These are phyloP conservation scores for Thunnus thynnus DNA, from an alignment of 2,113 vertebrate species.

Conservation along the genomic window DNA sequence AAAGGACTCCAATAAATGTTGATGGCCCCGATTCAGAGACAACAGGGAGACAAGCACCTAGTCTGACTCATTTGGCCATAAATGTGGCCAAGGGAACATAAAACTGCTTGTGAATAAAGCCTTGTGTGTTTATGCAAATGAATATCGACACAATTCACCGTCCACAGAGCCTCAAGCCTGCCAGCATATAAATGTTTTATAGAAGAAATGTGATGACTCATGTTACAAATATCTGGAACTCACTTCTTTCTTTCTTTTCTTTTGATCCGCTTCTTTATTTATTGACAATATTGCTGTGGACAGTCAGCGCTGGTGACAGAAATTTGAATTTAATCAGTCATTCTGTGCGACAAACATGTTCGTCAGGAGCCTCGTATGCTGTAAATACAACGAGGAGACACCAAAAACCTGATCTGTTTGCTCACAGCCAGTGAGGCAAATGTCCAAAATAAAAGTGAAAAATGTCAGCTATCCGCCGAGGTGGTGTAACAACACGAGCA, in stretches of 20 bases:
- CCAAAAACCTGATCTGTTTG: neutral
- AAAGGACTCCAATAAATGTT: constrained; percentile 50
- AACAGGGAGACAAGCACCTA: constrained; percentile 14
- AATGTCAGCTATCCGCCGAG: neutral
- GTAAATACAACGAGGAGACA: too few relatives aligned
- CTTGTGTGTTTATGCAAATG: neutral
- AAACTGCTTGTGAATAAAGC: constrained; percentile 23
- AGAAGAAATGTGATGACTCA: neutral
- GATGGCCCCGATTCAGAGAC: constrained; percentile 22
- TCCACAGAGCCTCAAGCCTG: neutral
- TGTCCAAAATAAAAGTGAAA: neutral
- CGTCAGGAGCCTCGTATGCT: too few relatives aligned
- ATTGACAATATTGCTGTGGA: too few relatives aligned
- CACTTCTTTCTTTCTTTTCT: too few relatives aligned
- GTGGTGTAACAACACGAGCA: neutral
- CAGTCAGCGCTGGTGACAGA: too few relatives aligned
- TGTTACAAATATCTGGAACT: too few relatives aligned
- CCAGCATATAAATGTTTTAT: neutral
- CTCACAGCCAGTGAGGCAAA: neutral
- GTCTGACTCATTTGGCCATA: constrained; percentile 57
- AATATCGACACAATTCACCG: neutral
- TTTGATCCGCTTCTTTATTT: too few relatives aligned
- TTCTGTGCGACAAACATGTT: too few relatives aligned
- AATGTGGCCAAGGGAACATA: constrained; percentile 48
- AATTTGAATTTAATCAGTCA: too few relatives aligned